Conservation (phyloP, 2,888 invertebrate species). For the Drosophila seclusa region DNA sequence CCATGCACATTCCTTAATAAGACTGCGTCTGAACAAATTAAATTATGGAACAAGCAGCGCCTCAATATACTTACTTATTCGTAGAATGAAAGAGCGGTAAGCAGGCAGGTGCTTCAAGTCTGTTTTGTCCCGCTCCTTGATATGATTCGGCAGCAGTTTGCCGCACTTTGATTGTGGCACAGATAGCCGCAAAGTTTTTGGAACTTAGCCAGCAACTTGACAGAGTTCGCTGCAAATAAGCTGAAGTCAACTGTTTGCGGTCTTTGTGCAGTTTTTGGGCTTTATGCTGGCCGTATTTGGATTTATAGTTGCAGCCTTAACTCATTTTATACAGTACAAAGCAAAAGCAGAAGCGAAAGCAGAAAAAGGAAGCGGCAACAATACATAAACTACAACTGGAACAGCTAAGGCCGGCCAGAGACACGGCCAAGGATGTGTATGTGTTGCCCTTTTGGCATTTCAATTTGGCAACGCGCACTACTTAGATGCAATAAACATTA, state of each 20-base stretch:
- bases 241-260: slow-evolving; percentile 50
- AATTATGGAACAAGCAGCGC: slow-evolving; percentile 39
- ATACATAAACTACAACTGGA: slow-evolving; percentile 24
- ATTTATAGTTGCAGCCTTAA: slow-evolving; percentile 48
- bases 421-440: slow-evolving; percentile 61
- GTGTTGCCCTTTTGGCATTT: slow-evolving; percentile 53
- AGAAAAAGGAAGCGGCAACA: neutral
- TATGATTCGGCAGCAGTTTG: slow-evolving; percentile 7
- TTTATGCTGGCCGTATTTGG: slow-evolving; percentile 29
- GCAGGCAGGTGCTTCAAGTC: slow-evolving; percentile 13
- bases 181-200: slow-evolving; percentile 60
- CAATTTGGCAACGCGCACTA: slow-evolving; percentile 59
- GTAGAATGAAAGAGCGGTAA: neutral
- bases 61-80: slow-evolving; percentile 22
- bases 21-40: slow-evolving; percentile 49
- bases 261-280: slow-evolving; percentile 43
- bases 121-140: slow-evolving; percentile 3
- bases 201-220: slow-evolving; percentile 61
- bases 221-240: slow-evolving; percentile 63
- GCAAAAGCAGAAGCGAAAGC: slow-evolving; percentile 9
- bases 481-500: slow-evolving; percentile 71
- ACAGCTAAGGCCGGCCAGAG: slow-evolving; percentile 13
- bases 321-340: slow-evolving; percentile 34
- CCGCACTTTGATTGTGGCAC: slow-evolving; percentile 47
- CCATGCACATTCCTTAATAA: slow-evolving; percentile 31